A percentile compares a stretch with the other conserved stretches of the same genome.
Evolutionary conservation across 2,797 vertebrate genomes (phyloP).

Genomic region (Notolabrus celidotus): DNA sequence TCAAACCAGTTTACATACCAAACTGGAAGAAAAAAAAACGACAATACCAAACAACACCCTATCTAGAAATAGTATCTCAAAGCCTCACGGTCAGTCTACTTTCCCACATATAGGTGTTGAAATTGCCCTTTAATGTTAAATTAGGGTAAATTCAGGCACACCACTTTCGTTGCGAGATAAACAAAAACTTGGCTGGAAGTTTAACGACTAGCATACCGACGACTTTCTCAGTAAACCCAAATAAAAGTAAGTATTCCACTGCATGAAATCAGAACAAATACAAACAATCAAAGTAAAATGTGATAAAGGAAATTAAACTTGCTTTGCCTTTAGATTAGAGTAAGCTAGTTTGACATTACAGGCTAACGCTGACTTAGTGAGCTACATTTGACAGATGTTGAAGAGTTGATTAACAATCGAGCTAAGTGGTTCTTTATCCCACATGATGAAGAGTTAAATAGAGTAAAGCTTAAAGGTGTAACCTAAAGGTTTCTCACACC

Average conservation of each 20-base stretch:
- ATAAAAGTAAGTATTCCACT: not conserved
- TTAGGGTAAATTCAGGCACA: fast-evolving
- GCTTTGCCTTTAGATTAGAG: slow-evolving; percentile 13
- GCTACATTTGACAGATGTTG: slow-evolving; percentile 1
- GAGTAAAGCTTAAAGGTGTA: too few relatives aligned
- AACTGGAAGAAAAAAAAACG: too few relatives aligned
- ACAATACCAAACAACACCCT: not conserved
- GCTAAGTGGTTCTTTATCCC: not conserved
- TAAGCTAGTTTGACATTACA: slow-evolving; percentile 4
- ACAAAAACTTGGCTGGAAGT: too few relatives aligned
- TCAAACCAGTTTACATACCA: too few relatives aligned
- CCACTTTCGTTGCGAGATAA: too few relatives aligned
- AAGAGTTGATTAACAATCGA: not conserved
- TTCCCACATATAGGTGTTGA: not conserved
- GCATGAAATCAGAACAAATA: not conserved
- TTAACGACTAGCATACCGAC: too few relatives aligned
- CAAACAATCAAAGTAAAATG: fast-evolving
- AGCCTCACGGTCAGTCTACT: not conserved
- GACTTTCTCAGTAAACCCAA: too few relatives aligned
- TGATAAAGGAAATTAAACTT: not conserved
- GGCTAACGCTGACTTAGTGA: slow-evolving; percentile 9
- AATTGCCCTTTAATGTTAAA: not conserved
- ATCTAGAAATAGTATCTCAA: not conserved
- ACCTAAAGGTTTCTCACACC: too few relatives aligned
- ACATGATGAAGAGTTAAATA: not conserved